Base-by-base conservation (phyloP, 2,113 vertebrate genomes). In the Calidris pugnax region DNA sequence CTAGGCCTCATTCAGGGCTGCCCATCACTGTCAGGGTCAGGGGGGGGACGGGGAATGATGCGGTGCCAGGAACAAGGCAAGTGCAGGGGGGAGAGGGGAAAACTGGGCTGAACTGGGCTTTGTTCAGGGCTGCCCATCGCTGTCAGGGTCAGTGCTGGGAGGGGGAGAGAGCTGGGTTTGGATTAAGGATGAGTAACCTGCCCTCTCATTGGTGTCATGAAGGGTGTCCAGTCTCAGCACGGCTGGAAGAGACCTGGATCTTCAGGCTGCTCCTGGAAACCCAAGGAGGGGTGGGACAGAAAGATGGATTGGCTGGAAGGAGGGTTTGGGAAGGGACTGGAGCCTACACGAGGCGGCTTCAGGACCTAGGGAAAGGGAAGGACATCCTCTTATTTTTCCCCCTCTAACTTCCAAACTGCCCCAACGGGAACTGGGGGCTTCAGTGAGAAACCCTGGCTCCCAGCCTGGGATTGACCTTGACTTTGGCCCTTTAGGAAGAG, bases 181-280 rank as follows among this genome's bases (percentile, higher is more conserved):
- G 24, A 4, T 35, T 15, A 4, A 7, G 1, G 20, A 2, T 4
- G 53, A 68, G 30, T n/a, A 72, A 27, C 2, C 3, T 0, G 1
- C 18, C 2, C 30, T 24, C 17, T n/a, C 27, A 4, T 43, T 24
- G 0, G 27, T 20, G 81, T 3, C 26, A 5, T 0, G n/a, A 71
- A 17, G 21, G 35, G 23, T 10, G 39, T 19, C 4, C 0, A 28
- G 56, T 47, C 60, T 91, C 73, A 59, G 72, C 89, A 43, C 2
- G 1, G 67, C 37, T 66, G 45, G 41, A 45, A 32, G 13, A 14
- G 13, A 4, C 23, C 57, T 2, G 53, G 4, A 30, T 9, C 57
- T 28, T 28, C 1, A 4, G 27, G 63, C 27, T 57, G 32, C 57
- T 20, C 37, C 53, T 53, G 45, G 45, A 16, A 89, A 10, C 12